Conservation (phyloP, 2,797 vertebrate species). For the Natrix natrix region DNA sequence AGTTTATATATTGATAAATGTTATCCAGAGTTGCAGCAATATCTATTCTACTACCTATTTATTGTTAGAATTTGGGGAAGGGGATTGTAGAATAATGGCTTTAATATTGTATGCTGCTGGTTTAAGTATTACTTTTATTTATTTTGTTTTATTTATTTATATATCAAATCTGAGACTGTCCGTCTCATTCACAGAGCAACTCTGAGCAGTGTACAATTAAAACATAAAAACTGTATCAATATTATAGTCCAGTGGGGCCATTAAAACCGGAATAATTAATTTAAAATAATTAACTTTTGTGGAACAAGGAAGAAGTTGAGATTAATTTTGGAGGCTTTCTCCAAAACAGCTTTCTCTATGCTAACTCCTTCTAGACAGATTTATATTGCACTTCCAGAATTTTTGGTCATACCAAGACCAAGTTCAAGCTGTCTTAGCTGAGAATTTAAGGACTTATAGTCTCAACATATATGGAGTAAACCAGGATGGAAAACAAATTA, state of each 20-base stretch:
- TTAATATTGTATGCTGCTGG: neutral
- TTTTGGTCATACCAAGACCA: neutral
- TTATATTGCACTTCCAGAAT: neutral
- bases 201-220: neutral
- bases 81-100: neutral
- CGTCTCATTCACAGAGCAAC: neutral
- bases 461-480: neutral
- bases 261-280: neutral
- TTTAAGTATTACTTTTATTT: neutral
- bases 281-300: neutral
- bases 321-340: neutral
- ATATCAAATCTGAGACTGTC: neutral
- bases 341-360: neutral
- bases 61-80: neutral
- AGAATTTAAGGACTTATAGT: neutral
- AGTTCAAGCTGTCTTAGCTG: neutral
- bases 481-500: neutral
- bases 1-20: neutral
- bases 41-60: neutral
- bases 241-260: neutral
- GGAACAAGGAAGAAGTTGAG: neutral
- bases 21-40: fast-evolving
- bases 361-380: neutral
- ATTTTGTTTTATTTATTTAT: neutral
- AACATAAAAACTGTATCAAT: neutral